Conservation (phyloP, 1,140 invertebrate species). For the Gryllus bimaculatus region DNA sequence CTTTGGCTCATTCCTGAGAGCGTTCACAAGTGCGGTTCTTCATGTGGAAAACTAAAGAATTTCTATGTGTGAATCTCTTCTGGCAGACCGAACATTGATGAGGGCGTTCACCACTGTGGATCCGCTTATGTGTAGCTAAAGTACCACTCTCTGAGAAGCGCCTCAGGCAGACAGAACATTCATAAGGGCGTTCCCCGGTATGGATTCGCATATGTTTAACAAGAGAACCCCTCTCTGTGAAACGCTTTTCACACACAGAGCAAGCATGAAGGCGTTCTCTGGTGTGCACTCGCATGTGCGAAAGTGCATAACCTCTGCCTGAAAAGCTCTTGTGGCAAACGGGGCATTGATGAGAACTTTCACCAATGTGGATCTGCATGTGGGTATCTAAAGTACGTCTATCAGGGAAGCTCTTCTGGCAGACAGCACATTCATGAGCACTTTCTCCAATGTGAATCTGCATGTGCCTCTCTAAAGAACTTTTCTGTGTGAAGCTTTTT, state of each 20-base stretch:
- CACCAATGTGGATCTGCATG: neutral
- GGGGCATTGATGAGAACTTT: neutral
- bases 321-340: neutral
- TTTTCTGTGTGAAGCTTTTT: slow-evolving; percentile 9
- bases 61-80: no score
- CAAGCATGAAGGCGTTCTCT: slow-evolving; percentile 29
- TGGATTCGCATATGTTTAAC: slow-evolving; percentile 17
- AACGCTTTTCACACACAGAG: slow-evolving; percentile 23
- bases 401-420: slow-evolving; percentile 3
- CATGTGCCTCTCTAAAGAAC: neutral
- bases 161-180: slow-evolving; percentile 11
- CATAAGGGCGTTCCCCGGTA: neutral
- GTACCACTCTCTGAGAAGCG: neutral
- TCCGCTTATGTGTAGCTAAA: slow-evolving; percentile 9
- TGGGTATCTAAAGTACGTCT: neutral
- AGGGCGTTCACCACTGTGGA: slow-evolving; percentile 8
- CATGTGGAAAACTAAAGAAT: no score
- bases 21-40: no score
- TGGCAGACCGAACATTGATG: no score
- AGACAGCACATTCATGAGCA: slow-evolving; percentile 14
- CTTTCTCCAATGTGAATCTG: slow-evolving; percentile 15
- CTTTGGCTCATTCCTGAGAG: no score
- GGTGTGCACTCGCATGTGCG: neutral
- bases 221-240: slow-evolving; percentile 13
- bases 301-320: neutral